Percentiles rank a stretch among this genome's conserved stretches.
These are phyloP conservation scores for Rhimphoctona megacephalus DNA, from an alignment of 2,888 invertebrate species.

Conservation along the genomic window DNA sequence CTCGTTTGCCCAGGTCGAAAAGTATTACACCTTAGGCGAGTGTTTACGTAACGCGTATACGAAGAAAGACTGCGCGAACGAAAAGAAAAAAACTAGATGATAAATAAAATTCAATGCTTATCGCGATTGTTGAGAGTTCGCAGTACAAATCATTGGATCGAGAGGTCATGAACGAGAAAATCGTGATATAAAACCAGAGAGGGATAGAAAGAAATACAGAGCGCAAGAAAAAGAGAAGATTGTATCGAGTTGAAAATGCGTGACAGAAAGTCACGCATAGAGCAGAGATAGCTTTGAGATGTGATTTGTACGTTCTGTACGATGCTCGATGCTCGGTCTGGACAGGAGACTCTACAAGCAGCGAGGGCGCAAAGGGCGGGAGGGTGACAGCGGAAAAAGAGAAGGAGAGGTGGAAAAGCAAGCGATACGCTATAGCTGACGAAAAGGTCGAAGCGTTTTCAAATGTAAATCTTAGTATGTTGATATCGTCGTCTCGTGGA, in stretches of 20 bases:
- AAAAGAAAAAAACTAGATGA: neutral
- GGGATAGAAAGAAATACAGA: neutral
- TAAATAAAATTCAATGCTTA: slow-evolving; percentile 26
- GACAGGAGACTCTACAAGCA: slow-evolving; percentile 3
- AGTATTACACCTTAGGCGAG: neutral
- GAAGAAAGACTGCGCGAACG: neutral
- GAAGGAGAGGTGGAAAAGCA: too few relatives aligned
- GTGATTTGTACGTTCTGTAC: slow-evolving; percentile 9
- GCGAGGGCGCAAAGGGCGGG: neutral
- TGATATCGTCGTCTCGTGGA: slow-evolving; percentile 15
- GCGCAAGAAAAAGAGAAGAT: neutral
- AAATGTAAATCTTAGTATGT: slow-evolving; percentile 76
- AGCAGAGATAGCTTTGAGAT: slow-evolving; percentile 7
- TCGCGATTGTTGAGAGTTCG: slow-evolving; percentile 43
- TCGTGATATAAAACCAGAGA: neutral
- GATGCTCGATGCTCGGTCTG: slow-evolving; percentile 1
- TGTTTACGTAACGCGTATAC: neutral
- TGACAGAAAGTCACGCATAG: slow-evolving; percentile 29
- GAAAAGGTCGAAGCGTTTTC: slow-evolving; percentile 80
- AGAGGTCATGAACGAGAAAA: slow-evolving; percentile 41
- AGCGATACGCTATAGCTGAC: slow-evolving; percentile 30
- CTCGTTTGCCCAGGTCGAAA: neutral
- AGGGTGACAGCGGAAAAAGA: neutral
- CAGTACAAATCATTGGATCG: slow-evolving; percentile 24
- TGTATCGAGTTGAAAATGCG: slow-evolving; percentile 20